Evolutionary conservation across 1,140 invertebrate species (phyloP), one percentile per base, ranked within the genome.

Genomic region (Laupala kohalensis): DNA sequence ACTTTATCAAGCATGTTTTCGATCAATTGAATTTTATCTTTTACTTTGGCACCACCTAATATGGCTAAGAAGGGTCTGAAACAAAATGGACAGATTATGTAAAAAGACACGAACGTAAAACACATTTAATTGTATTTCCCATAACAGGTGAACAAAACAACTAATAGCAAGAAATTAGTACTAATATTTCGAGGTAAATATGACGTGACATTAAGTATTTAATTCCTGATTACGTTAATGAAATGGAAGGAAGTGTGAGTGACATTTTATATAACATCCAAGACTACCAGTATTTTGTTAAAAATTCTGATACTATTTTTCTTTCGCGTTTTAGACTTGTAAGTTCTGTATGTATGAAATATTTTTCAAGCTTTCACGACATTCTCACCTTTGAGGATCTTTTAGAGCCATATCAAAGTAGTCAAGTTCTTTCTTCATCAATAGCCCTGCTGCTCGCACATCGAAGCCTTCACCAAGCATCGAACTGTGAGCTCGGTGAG

Each of bases 401-500:
- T 99, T 94, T 67, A 99, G 81, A 66, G 97, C 97, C 81, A 99
- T 99, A 0, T 95, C 93, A 85, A 99, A 99, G 80, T 99, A 99
- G 71, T 92, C 86, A 3, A 99, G 84, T 83, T 99, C 98, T 79
- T 98, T 99, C 82, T 99, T 99, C 72, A 99, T 84, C 62, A 99
- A 84, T 80, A 99, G 96, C 69, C 98, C 98, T 76, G 95, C 91
- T 15, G 96, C 97, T 79, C 94, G 88, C 76, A 92, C 84, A 1
- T 92, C 88, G 77, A 94, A 94, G 62, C 93, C 89, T 81, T 95
- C 92, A 53, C 92, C 92, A 86, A 95, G 86, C 92, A 94, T 95
- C 1, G 92, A 93, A 77, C 92, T 96, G 80, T 99, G 98, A 37
- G 97, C 96, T 78, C 98, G 87, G 83, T 99, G 98, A 6, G 97